A percentile compares a stretch with the other conserved stretches of the same genome.
These are phyloP conservation scores for Copidosoma floridanum DNA, from an alignment of 1,140 invertebrate species.

Conservation along the genomic window DNA sequence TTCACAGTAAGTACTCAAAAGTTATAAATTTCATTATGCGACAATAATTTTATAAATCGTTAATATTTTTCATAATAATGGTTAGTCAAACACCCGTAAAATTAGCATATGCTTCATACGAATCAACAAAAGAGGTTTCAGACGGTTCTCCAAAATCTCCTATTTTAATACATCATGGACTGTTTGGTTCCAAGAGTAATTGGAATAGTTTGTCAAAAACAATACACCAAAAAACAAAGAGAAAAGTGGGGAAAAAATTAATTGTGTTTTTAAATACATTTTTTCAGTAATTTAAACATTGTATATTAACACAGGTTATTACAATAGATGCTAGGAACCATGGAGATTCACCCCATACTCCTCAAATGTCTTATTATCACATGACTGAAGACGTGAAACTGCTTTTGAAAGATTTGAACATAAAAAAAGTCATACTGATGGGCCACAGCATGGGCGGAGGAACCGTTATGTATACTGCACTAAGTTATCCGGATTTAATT, in stretches of 20 bases:
- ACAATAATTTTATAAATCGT: no score
- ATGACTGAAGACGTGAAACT: slow-evolving; percentile 72
- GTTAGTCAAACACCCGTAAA: slow-evolving; percentile 53
- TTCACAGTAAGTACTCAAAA: slow-evolving; percentile 8
- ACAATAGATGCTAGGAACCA: slow-evolving; percentile 87
- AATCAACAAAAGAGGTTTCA: slow-evolving; percentile 46
- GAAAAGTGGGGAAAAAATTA: slow-evolving; percentile 56
- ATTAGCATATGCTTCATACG: slow-evolving; percentile 61
- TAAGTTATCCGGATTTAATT: slow-evolving; percentile 71
- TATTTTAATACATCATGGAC: slow-evolving; percentile 79
- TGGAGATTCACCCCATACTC: slow-evolving; percentile 80
- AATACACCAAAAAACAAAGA: slow-evolving; percentile 64
- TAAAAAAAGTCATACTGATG: slow-evolving; percentile 67
- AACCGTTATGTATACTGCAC: slow-evolving; percentile 74
- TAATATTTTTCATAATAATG: not conserved
- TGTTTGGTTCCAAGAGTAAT: slow-evolving; percentile 83
- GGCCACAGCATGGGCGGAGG: slow-evolving; percentile 93
- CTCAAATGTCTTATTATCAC: slow-evolving; percentile 67
- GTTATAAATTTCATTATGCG: no score
- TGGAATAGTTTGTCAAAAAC: slow-evolving; percentile 79
- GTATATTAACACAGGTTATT: slow-evolving; percentile 61
- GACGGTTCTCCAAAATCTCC: slow-evolving; percentile 52
- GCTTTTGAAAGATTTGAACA: slow-evolving; percentile 63
- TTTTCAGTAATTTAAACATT: no score
- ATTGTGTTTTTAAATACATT: no score